These are phyloP conservation scores for Melipona bicolor DNA, from an alignment of 2,888 invertebrate species.

Conservation along the genomic window DNA sequence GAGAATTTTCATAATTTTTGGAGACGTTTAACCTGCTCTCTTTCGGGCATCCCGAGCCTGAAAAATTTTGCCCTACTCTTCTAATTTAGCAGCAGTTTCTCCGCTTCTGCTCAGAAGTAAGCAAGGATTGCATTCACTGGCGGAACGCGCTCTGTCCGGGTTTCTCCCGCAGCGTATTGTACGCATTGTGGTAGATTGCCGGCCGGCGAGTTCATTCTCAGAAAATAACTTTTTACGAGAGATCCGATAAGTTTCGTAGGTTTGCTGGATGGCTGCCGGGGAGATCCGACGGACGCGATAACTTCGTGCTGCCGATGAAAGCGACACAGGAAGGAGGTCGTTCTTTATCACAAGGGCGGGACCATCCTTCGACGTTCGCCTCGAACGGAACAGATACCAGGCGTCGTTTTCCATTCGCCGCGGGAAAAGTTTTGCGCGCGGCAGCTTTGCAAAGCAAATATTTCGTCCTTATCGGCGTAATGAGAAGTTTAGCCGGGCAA, in stretches of 20 bases:
- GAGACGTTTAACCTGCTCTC: not conserved
- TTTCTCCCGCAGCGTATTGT: conserved; percentile 51
- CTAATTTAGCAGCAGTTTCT: too few species aligned
- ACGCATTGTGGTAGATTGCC: conserved; percentile 51
- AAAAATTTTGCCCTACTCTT: not conserved
- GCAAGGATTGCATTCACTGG: not conserved
- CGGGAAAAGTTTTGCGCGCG: not conserved
- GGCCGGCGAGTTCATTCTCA: conserved; percentile 70
- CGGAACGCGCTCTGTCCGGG: not conserved
- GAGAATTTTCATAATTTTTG: not conserved
- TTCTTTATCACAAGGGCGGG: conserved; percentile 57
- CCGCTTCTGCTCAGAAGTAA: not conserved
- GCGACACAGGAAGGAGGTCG: conserved; percentile 51
- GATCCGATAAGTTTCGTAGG: conserved; percentile 72
- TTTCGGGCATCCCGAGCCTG: not conserved
- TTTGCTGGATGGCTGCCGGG: conserved; percentile 37
- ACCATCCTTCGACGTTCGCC: conserved; percentile 33
- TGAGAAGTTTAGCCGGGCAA: not conserved
- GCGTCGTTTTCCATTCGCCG: not conserved
- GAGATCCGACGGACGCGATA: conserved; percentile 68
- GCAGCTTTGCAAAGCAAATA: not conserved
- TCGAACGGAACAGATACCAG: conserved; percentile 16
- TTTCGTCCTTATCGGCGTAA: not conserved
- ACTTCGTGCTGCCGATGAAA: conserved; percentile 61
- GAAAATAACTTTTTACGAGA: conserved; percentile 76